Percentiles rank a stretch among this genome's conserved stretches.
phyloP scores from a whole-genome alignment of 2,797 vertebrate genomes.

The Chelon labrosus region DNA sequence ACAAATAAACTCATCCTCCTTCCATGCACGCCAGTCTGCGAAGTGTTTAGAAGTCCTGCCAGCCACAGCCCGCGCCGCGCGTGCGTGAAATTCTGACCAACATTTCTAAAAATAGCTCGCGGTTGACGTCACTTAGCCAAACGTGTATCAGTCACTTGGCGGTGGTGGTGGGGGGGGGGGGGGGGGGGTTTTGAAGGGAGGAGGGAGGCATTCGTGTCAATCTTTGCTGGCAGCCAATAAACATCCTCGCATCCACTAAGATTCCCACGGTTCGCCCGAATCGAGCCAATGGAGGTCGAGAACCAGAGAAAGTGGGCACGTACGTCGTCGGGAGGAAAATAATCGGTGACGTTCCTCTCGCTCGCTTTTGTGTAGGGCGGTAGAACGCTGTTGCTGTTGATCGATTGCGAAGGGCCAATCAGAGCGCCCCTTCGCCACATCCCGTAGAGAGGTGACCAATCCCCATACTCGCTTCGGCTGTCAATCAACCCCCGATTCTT shows the following conservation, averaged over 20 bases:
- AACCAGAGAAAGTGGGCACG: constrained; percentile 49
- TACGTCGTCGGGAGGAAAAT: constrained; percentile 69
- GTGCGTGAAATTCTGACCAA: constrained; percentile 79
- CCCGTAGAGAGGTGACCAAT: constrained; percentile 60
- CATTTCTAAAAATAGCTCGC: constrained; percentile 83
- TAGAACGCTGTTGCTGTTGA: constrained; percentile 47
- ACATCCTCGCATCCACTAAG: constrained; percentile 38
- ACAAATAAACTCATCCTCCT: constrained; percentile 22
- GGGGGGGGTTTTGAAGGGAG: background rate
- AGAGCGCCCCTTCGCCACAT: background rate
- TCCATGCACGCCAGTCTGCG: constrained; percentile 49
- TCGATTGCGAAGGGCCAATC: constrained; percentile 63
- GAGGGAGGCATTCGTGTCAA: constrained; percentile 49
- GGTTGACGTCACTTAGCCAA: constrained; percentile 82
- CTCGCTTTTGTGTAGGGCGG: constrained; percentile 42
- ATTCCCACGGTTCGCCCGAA: constrained; percentile 62
- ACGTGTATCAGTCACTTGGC: constrained; percentile 72
- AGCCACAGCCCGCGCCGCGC: constrained; percentile 61
- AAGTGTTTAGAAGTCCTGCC: constrained; percentile 64
- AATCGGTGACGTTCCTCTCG: constrained; percentile 66
- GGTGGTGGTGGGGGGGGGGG: constrained; percentile 26
- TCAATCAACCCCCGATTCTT: constrained; percentile 62
- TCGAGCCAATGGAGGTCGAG: constrained; percentile 56
- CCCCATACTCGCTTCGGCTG: constrained; percentile 2
- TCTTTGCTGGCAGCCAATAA: constrained; percentile 64